Base-by-base conservation (phyloP, 2,888 invertebrate genomes). In the Philhelius pedissequus region DNA sequence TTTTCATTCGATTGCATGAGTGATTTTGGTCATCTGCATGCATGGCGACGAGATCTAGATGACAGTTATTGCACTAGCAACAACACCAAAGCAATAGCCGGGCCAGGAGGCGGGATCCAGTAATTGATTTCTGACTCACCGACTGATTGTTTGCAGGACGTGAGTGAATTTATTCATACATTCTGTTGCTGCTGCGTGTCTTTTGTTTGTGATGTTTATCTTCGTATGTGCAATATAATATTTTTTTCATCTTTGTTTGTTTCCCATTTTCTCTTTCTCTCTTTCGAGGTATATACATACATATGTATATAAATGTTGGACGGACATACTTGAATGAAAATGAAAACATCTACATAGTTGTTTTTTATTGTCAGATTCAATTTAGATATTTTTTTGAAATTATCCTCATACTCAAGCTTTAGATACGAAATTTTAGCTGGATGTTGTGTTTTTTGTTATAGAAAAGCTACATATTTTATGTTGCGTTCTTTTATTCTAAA, bases 81-180 rank as follows among this genome's bases (percentile, higher is more conserved):
- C 15, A 52, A 2, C 15, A 54, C 15, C 15, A 30, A 32, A 30
- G n/a, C n/a, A 22, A 22, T 20, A 25, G n/a, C 15, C 54, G 18
- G 18, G 54, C 15, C 54, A 30, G 18, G 54, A 54, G 32, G 30
- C 43, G 43, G 50, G 58, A 69, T 66, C 45, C 69, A 43, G 83
- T 83, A 83, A 83, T 83, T 83, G 83, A 83, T 83, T 83, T 83
- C 79, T 83, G 83, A 83, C 83, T 79, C 79, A 79, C 69, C 79
- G 74, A 74, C 69, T 74, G 83, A 83, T 83, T 78, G 78, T 79
- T 83, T 83, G 64, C 45, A 79, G 79, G 79, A 83, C 79, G 79
- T 83, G 79, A 79, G 45, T 58, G 70, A 79, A 79, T 83, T 83
- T 83, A 78, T 78, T 74, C 77, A 73, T 82, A 71, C 77, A 71